phyloP scores from a whole-genome alignment of 2,888 invertebrate genomes.

The Hofmannophila pseudospretella region DNA sequence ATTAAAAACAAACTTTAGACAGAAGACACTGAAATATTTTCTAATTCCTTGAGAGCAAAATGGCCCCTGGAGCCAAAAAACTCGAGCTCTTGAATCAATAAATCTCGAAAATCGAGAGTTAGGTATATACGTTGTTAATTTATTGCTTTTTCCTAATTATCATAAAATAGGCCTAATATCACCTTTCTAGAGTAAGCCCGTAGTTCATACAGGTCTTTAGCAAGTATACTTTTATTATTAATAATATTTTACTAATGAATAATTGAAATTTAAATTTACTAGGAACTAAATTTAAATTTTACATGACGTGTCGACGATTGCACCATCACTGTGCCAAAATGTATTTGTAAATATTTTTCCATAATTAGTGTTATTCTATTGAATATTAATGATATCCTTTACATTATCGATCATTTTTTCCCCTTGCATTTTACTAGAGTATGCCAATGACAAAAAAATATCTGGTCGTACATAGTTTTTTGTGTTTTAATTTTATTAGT shows the following conservation, averaged over 20 bases:
- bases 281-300: too few species aligned
- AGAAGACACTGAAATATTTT: too few species aligned
- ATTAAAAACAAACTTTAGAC: too few species aligned
- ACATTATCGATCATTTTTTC: slow-evolving; percentile 9
- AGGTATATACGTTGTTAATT: too few species aligned
- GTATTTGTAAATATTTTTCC: slow-evolving; percentile 63
- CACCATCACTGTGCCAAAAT: slow-evolving; percentile 71
- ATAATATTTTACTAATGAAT: slow-evolving; percentile 49
- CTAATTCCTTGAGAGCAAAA: too few species aligned
- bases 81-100: too few species aligned
- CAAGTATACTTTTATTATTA: slow-evolving; percentile 48
- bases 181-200: slow-evolving; percentile 64
- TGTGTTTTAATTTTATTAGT: too few species aligned
- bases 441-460: too few species aligned
- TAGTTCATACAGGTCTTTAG: slow-evolving; percentile 64
- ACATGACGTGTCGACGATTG: slow-evolving; percentile 42
- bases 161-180: slow-evolving; percentile 66
- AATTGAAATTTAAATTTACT: slow-evolving; percentile 38
- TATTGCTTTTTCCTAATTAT: too few species aligned
- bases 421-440: slow-evolving; percentile 19
- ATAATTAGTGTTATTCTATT: slow-evolving; percentile 40
- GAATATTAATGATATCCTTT: slow-evolving; percentile 32
- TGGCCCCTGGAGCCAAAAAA: too few species aligned
- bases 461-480: too few species aligned
- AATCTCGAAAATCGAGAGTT: too few species aligned